These are phyloP conservation scores for Nothobranchius furzeri DNA, from an alignment of 2,113 vertebrate species.

Conservation along the genomic window DNA sequence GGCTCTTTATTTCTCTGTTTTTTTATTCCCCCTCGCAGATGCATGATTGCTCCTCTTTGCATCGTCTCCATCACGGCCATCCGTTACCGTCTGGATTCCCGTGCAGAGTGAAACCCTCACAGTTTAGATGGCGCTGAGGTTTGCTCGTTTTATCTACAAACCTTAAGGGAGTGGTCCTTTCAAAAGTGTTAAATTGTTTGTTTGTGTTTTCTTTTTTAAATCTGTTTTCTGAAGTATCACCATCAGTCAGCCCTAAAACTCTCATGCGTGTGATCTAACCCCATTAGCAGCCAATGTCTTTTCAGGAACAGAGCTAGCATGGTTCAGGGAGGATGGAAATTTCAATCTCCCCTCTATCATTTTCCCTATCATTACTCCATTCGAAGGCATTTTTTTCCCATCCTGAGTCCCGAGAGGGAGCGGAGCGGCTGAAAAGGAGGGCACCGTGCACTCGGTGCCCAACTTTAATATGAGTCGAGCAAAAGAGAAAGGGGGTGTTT, in stretches of 20 bases:
- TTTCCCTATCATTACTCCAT: conserved; percentile 99
- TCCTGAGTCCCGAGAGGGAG: conserved; percentile 85
- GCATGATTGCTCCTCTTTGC: neutral
- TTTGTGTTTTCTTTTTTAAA: conserved; percentile 9
- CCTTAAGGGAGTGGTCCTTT: conserved; percentile 36
- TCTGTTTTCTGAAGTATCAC: conserved; percentile 46
- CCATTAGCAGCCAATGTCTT: conserved; percentile 81
- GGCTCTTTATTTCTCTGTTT: conserved; percentile 43
- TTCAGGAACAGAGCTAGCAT: conserved; percentile 83
- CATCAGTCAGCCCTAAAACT: conserved; percentile 67
- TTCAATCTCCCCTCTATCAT: conserved; percentile 99
- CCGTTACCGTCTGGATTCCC: conserved; percentile 12
- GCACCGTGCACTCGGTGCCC: conserved; percentile 86
- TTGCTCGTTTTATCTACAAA: conserved; percentile 12
- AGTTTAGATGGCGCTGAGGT: conserved; percentile 16
- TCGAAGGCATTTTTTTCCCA: conserved; percentile 93
- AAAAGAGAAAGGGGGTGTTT: conserved; percentile 73
- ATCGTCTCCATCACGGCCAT: conserved; percentile 10
- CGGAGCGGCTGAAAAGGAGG: conserved; percentile 78
- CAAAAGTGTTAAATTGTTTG: conserved; percentile 3
- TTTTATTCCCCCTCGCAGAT: neutral
- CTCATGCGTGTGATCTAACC: conserved; percentile 70
- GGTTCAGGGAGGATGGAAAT: conserved; percentile 96
- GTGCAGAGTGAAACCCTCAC: conserved; percentile 14
- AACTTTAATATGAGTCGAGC: conserved; percentile 73